Base-by-base conservation (phyloP, 2,888 invertebrate genomes). In the Microdon myrmicae region DNA sequence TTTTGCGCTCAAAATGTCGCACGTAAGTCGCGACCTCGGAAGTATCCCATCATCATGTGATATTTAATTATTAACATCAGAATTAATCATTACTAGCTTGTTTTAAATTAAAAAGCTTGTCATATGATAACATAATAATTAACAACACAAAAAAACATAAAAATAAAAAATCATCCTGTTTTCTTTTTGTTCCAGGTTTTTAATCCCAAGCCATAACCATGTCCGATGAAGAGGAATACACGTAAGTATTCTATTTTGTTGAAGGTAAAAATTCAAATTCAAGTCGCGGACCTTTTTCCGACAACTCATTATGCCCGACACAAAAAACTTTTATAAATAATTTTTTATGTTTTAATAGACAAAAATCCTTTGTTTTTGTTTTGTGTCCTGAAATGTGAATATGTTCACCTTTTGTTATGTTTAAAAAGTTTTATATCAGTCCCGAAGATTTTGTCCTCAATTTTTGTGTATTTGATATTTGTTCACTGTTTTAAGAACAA, bases 151-250 rank as follows among this genome's bases (percentile, higher is more conserved):
- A n/a, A n/a, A n/a, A n/a, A n/a, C n/a, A n/a, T n/a, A n/a, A n/a
- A n/a, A n/a, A n/a, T n/a, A n/a, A n/a, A n/a, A n/a, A 41, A 7
- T 6, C 22, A 12, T n/a, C 1, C 8, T 3, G 49, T 68, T 71
- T 69, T 71, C 72, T 74, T 70, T 73, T 71, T 76, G 74, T 84
- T 83, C n/a, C 81, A 85, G 86, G 82, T 80, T 81, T 81, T 84
- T 83, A 83, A 79, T 79, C 82, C 82, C 74, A 77, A 79, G 80
- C 82, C 82, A 83, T 82, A 86, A 90, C 82, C 86, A 93, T 93
- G 93, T 93, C 93, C 85, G 93, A 93, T 87, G 93, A 93, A 82
- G 93, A 93, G 84, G 92, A 92, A 86, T 93, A 93, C 86, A 92
- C 93, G 93, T 93, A 86, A 93, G 93, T 92, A 85, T 58, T 64